phyloP scores from a whole-genome alignment of 2,797 vertebrate genomes.

The Lophius americanus region DNA sequence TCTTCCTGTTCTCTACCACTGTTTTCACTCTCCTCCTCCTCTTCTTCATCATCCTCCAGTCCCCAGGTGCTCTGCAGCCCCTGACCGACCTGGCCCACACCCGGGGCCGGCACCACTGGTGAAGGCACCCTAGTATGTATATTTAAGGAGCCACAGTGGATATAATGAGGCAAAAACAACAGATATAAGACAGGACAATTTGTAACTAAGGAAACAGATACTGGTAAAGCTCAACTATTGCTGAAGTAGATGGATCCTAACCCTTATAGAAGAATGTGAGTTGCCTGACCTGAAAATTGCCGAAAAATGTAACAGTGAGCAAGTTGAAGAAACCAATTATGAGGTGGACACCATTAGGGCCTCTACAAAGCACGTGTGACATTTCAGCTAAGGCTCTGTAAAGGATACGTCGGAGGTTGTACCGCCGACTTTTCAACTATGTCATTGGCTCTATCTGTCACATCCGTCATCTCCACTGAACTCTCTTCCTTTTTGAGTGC shows the following conservation, averaged over 20 bases:
- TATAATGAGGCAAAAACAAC: neutral
- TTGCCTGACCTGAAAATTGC: too few relatives aligned
- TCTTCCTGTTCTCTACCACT: constrained; percentile 45
- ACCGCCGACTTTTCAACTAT: constrained; percentile 84
- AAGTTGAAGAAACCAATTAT: too few relatives aligned
- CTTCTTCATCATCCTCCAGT: constrained; percentile 81
- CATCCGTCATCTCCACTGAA: constrained; percentile 81
- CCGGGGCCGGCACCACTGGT: constrained; percentile 85
- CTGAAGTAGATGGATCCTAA: too few relatives aligned
- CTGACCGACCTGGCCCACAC: constrained; percentile 92
- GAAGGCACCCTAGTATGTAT: constrained; percentile 78
- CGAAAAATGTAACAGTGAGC: too few relatives aligned
- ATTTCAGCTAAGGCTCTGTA: neutral
- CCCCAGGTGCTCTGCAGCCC: constrained; percentile 89
- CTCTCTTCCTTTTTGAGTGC: constrained; percentile 87
- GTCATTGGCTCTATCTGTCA: constrained; percentile 83
- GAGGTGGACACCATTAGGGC: too few relatives aligned
- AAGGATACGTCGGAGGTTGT: constrained; percentile 87
- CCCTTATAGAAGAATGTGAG: too few relatives aligned
- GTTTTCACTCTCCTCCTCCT: constrained; percentile 40
- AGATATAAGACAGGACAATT: too few relatives aligned
- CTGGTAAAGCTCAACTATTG: too few relatives aligned
- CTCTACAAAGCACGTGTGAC: too few relatives aligned
- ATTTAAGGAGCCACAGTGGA: constrained; percentile 76
- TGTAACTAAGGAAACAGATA: too few relatives aligned